Percentiles rank a stretch among this genome's conserved stretches.
phyloP scores from a whole-genome alignment of 1,140 invertebrate genomes.

The Monomorium pharaonis region DNA sequence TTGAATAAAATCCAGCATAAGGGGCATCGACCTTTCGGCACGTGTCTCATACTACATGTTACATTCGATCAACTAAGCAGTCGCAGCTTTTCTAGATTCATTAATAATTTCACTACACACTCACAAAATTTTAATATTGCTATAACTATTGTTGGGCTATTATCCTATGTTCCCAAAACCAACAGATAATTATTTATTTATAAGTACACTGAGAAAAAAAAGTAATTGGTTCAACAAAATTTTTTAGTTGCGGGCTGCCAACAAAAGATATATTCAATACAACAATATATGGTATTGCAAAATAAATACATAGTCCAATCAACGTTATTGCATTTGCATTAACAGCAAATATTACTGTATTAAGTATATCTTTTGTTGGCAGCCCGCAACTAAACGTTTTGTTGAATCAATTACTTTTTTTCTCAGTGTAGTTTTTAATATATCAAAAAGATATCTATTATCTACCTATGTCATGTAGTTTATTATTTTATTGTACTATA shows the following conservation, averaged over 20 bases:
- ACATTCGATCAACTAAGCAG: conserved; percentile 66
- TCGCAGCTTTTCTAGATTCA: conserved; percentile 42
- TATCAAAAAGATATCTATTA: neutral
- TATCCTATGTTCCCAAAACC: neutral
- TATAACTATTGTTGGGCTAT: neutral
- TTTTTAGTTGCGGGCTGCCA: too few relatives aligned
- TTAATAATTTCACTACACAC: conserved; percentile 4
- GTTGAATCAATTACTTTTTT: too few relatives aligned
- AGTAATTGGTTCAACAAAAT: too few relatives aligned
- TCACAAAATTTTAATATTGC: neutral
- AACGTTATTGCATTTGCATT: too few relatives aligned
- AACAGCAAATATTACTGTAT: too few relatives aligned
- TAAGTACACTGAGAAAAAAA: too few relatives aligned
- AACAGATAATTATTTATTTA: neutral
- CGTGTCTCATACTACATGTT: conserved; percentile 76
- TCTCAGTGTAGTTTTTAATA: too few relatives aligned
- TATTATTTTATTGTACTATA: neutral
- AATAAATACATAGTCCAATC: too few relatives aligned
- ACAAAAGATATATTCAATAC: too few relatives aligned
- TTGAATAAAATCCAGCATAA: conserved; percentile 75
- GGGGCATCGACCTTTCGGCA: conserved; percentile 78
- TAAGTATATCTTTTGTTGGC: too few relatives aligned
- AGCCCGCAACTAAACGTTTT: too few relatives aligned
- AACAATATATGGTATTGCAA: too few relatives aligned
- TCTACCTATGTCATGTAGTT: neutral